Conservation (phyloP, 2,113 vertebrate species). For the Platysternon megacephalum region DNA sequence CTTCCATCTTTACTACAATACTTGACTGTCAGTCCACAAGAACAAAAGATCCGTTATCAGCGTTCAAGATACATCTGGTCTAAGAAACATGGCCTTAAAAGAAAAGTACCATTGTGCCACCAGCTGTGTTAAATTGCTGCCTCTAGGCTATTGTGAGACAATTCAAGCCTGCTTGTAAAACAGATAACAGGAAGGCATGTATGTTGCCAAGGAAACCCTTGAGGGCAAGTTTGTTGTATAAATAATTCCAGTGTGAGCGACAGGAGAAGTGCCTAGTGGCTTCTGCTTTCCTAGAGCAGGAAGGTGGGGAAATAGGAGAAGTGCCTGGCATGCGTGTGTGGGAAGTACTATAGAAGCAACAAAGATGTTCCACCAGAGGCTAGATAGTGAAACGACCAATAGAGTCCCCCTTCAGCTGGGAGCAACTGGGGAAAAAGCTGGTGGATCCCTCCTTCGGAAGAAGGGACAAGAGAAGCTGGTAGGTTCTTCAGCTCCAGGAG, state of each 20-base stretch:
- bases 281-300: background rate
- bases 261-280: background rate
- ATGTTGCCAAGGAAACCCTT: constrained; percentile 61
- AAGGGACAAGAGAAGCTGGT: background rate
- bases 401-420: background rate
- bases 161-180: constrained; percentile 67
- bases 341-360: background rate
- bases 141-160: constrained; percentile 36
- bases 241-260: background rate
- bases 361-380: background rate
- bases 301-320: background rate
- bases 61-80: constrained; percentile 25
- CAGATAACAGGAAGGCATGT: constrained; percentile 69
- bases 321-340: background rate
- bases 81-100: constrained; percentile 42
- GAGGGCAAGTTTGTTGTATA: constrained; percentile 47
- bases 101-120: constrained; percentile 54
- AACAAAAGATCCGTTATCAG: constrained; percentile 47
- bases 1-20: constrained; percentile 12
- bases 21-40: background rate
- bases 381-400: background rate
- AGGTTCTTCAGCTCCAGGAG: background rate
- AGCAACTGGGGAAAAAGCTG: background rate
- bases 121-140: constrained; percentile 72
- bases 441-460: background rate